Percentiles rank a stretch among this genome's conserved stretches.
Evolutionary conservation across 2,797 vertebrate genomes (phyloP).

Genomic region (Etheostoma nigrum): DNA sequence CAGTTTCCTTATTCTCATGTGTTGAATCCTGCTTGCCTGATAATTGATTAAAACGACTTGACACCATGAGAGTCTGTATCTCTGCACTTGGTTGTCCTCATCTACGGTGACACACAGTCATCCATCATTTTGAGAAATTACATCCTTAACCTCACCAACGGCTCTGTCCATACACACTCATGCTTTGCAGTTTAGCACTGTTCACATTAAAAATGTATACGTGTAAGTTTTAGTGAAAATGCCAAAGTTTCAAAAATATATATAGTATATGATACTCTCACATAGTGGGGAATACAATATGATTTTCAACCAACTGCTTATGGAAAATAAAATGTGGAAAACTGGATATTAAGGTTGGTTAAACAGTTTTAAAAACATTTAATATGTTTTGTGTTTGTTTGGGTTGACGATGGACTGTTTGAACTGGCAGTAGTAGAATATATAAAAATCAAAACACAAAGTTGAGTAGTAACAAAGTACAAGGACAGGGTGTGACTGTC

Average conservation of each 20-base stretch:
- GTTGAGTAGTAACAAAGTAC: too few species aligned
- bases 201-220: not conserved
- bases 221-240: not conserved
- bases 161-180: not conserved
- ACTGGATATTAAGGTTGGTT: too few species aligned
- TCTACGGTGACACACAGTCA: not conserved
- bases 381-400: not conserved
- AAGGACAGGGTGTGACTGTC: too few species aligned
- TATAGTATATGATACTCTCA: not conserved
- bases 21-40: not conserved
- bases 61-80: constrained; percentile 1
- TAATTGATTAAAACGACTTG: not conserved
- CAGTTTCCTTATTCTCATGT: not conserved
- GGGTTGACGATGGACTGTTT: not conserved
- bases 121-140: constrained; percentile 24
- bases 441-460: too few species aligned
- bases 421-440: too few species aligned
- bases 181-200: not conserved
- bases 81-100: not conserved
- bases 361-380: too few species aligned
- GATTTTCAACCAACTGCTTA: too few species aligned
- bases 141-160: not conserved
- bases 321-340: too few species aligned
- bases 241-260: not conserved
- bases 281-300: too few species aligned